Base-by-base conservation (phyloP, 2,113 vertebrate genomes). In the Pygoscelis antarcticus region DNA sequence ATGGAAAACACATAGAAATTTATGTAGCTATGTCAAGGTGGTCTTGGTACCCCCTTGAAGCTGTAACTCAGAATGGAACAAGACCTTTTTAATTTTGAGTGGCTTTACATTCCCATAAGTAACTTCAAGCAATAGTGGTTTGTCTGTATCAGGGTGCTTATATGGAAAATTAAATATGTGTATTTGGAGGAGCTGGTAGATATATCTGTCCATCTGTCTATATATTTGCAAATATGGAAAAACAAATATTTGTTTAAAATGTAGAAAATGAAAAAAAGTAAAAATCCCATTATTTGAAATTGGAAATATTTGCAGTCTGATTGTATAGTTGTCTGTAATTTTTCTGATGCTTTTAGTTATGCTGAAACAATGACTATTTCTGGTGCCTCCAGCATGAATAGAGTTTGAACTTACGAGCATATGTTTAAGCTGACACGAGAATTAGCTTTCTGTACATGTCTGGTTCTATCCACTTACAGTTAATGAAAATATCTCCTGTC, bases 21-120 rank as follows among this genome's bases (percentile, higher is more conserved):
- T 70, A 71, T 57, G 52, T 77, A 18, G 1, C 57, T 96, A 6
- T 84, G 49, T 89, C 51, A 84, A 21, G 44, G 46, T 95, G 80
- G 55, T 87, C 62, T 84, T 46, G 42, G 75, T 92, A 44, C 87
- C 51, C 51, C 34, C 69, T 70, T 61, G 51, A 90, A 88, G 34
- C 36, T 90, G n/a, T 80, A 83, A 84, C 91, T 97, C 81, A 75
- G 61, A 96, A 57, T 61, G 83, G 51, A 94, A 76, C 61, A 52
- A 80, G 70, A 87, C 44, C 64, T 94, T 96, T 79, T 95, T 58
- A 77, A 21, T 94, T 97, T 88, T 91, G 65, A 90, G 91, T 79
- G 58, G 52, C 46, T 64, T 79, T 70, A 49, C 19, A 55, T 76
- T 72, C 66, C 65, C 6, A 2, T 68, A 52, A 92, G 74, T 93